Evolutionary conservation across 64 coral and sea anemone genomes (phyloP).

Genomic region (Astreopora myriophthalma): DNA sequence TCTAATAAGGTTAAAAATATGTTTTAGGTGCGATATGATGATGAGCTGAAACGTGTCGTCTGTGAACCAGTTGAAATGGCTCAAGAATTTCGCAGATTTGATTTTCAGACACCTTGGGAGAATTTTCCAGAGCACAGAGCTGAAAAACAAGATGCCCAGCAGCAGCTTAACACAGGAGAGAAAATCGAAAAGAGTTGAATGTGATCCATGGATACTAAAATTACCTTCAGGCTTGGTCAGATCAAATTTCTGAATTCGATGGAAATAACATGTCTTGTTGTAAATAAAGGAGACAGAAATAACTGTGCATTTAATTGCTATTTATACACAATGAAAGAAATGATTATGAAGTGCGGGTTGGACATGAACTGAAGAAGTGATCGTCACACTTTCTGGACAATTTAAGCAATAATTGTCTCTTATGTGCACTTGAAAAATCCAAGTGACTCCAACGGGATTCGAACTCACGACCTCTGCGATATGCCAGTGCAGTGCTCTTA

Average conservation of each 20-base stretch:
- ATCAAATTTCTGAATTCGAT: not conserved
- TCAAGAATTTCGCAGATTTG: slow-evolving; percentile 97
- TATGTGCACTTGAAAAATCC: too few relatives aligned
- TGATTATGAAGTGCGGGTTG: too few relatives aligned
- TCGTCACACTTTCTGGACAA: too few relatives aligned
- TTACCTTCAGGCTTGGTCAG: not conserved
- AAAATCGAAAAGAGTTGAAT: slow-evolving; percentile 73
- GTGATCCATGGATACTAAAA: not conserved
- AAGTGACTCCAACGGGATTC: too few relatives aligned
- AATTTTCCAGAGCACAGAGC: slow-evolving; percentile 90
- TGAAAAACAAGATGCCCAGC: slow-evolving; percentile 12
- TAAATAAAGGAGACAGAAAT: not conserved
- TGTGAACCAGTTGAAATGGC: slow-evolving; percentile 96
- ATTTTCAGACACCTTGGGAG: slow-evolving; percentile 94
- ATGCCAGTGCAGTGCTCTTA: too few relatives aligned
- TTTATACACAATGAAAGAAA: too few relatives aligned
- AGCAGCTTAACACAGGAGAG: slow-evolving; percentile 63
- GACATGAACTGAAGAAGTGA: too few relatives aligned
- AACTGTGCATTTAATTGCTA: not conserved
- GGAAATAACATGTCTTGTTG: not conserved
- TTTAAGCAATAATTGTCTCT: too few relatives aligned
- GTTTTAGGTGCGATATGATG: slow-evolving; percentile 90
- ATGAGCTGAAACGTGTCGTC: slow-evolving; percentile 97
- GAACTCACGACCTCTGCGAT: too few relatives aligned
- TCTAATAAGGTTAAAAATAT: not conserved